phyloP scores from a whole-genome alignment of 2,113 vertebrate species.

The Xenus cinereus region DNA sequence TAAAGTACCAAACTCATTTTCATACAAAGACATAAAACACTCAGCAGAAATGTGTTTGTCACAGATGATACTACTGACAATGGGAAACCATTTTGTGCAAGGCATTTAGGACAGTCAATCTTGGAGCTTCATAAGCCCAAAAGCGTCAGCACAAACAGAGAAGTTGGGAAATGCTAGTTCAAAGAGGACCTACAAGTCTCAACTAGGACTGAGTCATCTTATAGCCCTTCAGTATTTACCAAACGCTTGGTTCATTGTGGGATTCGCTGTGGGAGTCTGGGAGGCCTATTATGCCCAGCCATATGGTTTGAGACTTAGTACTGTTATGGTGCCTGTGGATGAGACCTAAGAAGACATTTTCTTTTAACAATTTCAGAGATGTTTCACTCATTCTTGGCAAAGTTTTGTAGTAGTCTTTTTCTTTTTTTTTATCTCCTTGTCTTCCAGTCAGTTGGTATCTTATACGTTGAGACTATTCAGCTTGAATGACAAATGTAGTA shows the following conservation, averaged over 20 bases:
- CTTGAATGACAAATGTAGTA: neutral
- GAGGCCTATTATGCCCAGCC: neutral
- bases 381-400: neutral
- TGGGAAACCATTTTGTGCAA: neutral
- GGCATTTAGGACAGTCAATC: neutral
- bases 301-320: neutral
- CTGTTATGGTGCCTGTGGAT: neutral
- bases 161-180: neutral
- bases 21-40: neutral
- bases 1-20: neutral
- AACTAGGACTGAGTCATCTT: neutral
- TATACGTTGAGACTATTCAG: neutral
- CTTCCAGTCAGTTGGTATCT: neutral
- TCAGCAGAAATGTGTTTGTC: neutral
- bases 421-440: rapidly evolving
- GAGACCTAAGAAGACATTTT: neutral
- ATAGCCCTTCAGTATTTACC: neutral
- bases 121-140: neutral
- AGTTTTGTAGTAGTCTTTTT: neutral
- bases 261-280: neutral
- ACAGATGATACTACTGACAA: neutral
- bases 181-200: neutral
- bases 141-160: neutral
- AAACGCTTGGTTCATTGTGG: neutral
- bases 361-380: neutral